Base-by-base conservation (phyloP, 2,888 invertebrate genomes). In the Saturnia pavonia region DNA sequence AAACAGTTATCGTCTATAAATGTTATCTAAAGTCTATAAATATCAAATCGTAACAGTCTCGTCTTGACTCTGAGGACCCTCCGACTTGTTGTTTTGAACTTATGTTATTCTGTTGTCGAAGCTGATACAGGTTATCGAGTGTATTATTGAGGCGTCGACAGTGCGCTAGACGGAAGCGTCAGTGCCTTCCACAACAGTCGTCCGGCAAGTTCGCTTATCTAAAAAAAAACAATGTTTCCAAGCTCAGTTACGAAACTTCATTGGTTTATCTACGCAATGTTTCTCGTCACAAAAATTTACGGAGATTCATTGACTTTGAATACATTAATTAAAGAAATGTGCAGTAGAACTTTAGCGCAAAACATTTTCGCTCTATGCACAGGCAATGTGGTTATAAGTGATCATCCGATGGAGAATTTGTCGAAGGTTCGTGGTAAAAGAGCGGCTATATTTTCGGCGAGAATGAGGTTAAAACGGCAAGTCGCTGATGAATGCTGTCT, bases 61-160 rank as follows among this genome's bases (percentile, higher is more conserved):
- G 83, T 82, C 83, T 85, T 88, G 83, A 88, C 84, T 86, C 82
- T 74, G 75, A 75, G 77, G 80, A 78, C 84, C 85, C 86, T 84
- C 85, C 85, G 80, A 85, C 88, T 88, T 91, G 91, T 92, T 92
- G 90, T 92, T 92, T 90, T 92, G 90, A 91, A 91, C 91, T 91
- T 86, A 86, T 85, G 85, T 84, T 86, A 81, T 86, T 86, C 85
- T 87, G 86, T 88, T 85, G 85, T 86, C 85, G 86, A 82, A 82
- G 86, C 88, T 91, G 90, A 92, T 90, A 90, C 87, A 89, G 91
- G 92, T 91, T 93, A 92, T 92, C 92, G 78, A 79, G 80, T 88
- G 84, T 91, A 90, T 91, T 92, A 89, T 87, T 90, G 85, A 85
- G 85, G 78, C 85, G 85, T 82, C 82, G 77, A 78, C 81, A 79